These are phyloP conservation scores for Melanocharis versteri DNA, from an alignment of 2,113 vertebrate species.

Conservation along the genomic window DNA sequence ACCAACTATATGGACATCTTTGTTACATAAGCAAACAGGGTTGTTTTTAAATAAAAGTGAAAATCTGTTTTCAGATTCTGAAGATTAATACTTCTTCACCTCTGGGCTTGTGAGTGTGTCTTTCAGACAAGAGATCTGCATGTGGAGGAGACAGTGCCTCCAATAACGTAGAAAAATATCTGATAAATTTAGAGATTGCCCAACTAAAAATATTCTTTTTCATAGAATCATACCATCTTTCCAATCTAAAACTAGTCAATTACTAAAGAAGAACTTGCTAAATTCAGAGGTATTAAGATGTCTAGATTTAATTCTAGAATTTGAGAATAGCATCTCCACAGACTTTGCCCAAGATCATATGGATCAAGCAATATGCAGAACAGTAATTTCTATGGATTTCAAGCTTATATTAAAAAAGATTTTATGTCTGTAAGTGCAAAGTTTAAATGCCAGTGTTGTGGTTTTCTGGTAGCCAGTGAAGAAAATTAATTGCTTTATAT, in stretches of 20 bases:
- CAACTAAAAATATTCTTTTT: neutral
- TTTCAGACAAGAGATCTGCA: neutral
- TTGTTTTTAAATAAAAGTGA: neutral
- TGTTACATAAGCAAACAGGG: neutral
- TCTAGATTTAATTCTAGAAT: neutral
- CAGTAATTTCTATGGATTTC: neutral
- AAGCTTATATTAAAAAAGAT: neutral
- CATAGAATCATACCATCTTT: neutral
- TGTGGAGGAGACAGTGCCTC: neutral
- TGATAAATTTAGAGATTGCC: neutral
- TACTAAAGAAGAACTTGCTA: neutral
- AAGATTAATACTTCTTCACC: neutral
- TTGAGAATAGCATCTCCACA: neutral
- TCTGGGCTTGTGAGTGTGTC: neutral
- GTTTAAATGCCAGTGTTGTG: neutral
- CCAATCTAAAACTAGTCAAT: neutral
- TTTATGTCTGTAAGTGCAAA: neutral
- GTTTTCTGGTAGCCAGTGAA: neutral
- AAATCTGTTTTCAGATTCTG: neutral
- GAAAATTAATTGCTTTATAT: neutral
- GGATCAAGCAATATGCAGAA: neutral
- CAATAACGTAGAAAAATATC: neutral
- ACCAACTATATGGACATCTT: neutral
- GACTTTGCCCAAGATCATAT: neutral
- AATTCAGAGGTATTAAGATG: neutral